Conservation (phyloP, 1,140 invertebrate species). For the Pygmarrhopalites habei region DNA sequence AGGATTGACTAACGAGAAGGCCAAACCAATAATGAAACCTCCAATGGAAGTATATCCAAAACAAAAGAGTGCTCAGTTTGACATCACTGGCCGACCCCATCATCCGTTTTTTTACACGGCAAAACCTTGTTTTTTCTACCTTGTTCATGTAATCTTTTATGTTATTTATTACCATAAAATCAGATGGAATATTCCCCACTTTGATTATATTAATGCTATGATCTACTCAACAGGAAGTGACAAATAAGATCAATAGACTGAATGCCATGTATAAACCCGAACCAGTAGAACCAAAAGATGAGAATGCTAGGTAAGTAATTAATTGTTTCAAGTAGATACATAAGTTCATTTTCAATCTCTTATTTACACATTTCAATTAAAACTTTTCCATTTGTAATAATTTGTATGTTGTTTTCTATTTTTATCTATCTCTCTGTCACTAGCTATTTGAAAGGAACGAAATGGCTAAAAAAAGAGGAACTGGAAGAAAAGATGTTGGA, state of each 20-base stretch:
- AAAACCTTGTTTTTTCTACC: slow-evolving; percentile 70
- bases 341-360: no score
- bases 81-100: slow-evolving; percentile 74
- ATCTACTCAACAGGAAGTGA: slow-evolving; percentile 39
- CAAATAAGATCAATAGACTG: slow-evolving; percentile 12
- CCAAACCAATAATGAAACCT: slow-evolving; percentile 76
- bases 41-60: slow-evolving; percentile 78
- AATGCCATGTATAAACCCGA: not conserved
- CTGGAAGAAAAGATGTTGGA: slow-evolving; percentile 65
- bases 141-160: slow-evolving; percentile 60
- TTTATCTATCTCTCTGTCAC: not conserved
- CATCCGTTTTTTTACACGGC: slow-evolving; percentile 85
- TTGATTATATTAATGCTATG: slow-evolving; percentile 38
- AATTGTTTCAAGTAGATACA: not conserved
- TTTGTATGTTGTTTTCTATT: not conserved
- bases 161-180: slow-evolving; percentile 12
- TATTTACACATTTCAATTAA: not conserved
- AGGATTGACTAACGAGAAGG: slow-evolving; percentile 70
- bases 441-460: slow-evolving; percentile 51
- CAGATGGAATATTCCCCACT: not conserved
- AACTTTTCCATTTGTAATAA: not conserved
- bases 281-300: not conserved
- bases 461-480: slow-evolving; percentile 62
- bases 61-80: slow-evolving; percentile 82
- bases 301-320: slow-evolving; percentile 11